Percentiles rank a stretch among this genome's conserved stretches.
Evolutionary conservation across 2,113 vertebrate genomes (phyloP).

Genomic region (Asarcornis scutulata): DNA sequence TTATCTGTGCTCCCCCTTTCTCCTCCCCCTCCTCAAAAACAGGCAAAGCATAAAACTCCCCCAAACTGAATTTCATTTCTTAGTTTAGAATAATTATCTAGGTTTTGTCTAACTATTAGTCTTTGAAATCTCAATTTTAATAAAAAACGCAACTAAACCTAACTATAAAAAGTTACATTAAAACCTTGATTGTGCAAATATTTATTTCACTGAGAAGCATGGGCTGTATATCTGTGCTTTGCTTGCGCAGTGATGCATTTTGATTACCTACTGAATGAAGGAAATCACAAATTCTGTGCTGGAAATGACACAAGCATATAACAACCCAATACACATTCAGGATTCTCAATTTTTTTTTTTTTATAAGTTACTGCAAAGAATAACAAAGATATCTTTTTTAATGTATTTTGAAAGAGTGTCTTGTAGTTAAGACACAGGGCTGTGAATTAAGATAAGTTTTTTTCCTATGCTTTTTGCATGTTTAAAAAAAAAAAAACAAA

Average conservation of each 20-base stretch:
- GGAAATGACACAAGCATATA: background rate
- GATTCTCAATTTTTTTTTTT: background rate
- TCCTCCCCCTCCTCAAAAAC: background rate
- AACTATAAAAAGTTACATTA: background rate
- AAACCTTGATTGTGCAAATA: background rate
- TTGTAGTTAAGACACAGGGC: background rate
- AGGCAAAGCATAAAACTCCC: background rate
- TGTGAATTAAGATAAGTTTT: background rate
- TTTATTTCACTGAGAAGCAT: background rate
- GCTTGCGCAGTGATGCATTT: background rate
- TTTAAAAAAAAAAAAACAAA: background rate
- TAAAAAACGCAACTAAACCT: background rate
- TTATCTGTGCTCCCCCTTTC: background rate
- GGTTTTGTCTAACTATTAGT: background rate
- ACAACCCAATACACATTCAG: background rate
- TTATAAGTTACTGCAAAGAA: background rate
- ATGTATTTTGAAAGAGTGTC: background rate
- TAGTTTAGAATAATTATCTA: background rate
- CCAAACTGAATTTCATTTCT: background rate
- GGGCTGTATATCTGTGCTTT: background rate
- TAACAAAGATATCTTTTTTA: background rate
- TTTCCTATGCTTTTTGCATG: background rate
- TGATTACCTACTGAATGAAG: background rate
- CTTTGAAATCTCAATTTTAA: background rate
- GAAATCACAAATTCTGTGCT: background rate